Percentiles rank a stretch among this genome's conserved stretches.
phyloP scores from a whole-genome alignment of 2,888 invertebrate species.

The Plebejus anna region DNA sequence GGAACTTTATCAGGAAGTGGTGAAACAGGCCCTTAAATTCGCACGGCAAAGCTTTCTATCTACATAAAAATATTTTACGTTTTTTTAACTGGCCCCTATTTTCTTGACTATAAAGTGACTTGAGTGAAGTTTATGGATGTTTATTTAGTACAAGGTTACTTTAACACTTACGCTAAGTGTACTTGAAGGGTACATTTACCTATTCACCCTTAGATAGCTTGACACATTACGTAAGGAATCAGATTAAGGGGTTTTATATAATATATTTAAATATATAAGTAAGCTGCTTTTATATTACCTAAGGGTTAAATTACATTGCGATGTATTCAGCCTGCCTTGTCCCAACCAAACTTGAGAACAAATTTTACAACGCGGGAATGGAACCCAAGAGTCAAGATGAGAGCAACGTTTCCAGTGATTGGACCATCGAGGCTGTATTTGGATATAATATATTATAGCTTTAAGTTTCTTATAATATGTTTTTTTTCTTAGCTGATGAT shows the following conservation, averaged over 20 bases:
- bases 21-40: no score
- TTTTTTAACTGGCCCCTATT: constrained; percentile 1
- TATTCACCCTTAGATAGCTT: constrained; percentile 15
- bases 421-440: no score
- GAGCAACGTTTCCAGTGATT: neutral
- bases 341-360: no score
- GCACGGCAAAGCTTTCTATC: neutral
- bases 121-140: constrained; percentile 16
- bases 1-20: no score
- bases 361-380: no score
- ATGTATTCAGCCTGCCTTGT: no score
- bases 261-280: no score
- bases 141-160: constrained; percentile 16
- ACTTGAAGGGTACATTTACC: constrained; percentile 15
- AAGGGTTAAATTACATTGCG: no score
- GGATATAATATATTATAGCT: no score
- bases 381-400: neutral
- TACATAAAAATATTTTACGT: neutral
- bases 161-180: constrained; percentile 9
- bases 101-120: neutral
- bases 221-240: neutral
- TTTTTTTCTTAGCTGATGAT: neutral
- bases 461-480: neutral
- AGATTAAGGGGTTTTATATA: neutral
- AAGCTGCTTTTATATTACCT: neutral